Conservation (phyloP, 2,797 vertebrate genomes). For the Acrocephalus scirpaceus region DNA sequence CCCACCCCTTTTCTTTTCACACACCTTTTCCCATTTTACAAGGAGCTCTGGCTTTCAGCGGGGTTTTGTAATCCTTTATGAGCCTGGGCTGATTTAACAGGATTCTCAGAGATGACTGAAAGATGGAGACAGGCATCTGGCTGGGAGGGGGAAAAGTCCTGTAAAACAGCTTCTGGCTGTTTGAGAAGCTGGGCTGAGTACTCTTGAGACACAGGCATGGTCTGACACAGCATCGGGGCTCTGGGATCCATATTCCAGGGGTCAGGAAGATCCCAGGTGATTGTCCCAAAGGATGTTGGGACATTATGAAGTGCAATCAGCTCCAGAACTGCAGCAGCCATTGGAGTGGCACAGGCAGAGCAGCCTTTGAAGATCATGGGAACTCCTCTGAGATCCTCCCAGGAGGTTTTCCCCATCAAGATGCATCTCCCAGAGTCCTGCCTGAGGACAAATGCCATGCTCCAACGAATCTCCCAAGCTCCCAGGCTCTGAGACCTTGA, state of each 20-base stretch:
- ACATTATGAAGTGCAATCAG: not conserved
- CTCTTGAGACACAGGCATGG: not conserved
- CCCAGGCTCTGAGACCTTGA: not conserved
- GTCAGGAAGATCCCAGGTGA: not conserved
- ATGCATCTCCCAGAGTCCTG: not conserved
- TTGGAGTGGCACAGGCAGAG: not conserved
- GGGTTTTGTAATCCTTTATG: not conserved
- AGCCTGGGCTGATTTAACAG: not conserved
- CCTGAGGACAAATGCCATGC: not conserved
- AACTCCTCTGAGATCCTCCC: not conserved
- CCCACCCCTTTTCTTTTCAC: not conserved
- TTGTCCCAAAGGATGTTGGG: not conserved
- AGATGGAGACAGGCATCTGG: not conserved
- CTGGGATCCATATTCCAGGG: not conserved
- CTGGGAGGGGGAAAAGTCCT: not conserved
- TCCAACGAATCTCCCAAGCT: not conserved
- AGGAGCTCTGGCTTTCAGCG: not conserved
- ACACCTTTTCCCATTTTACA: not conserved
- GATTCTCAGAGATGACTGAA: not conserved
- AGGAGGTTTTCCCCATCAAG: not conserved
- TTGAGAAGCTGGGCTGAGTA: not conserved
- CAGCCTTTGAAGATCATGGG: not conserved
- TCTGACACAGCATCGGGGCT: not conserved
- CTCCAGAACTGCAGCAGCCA: not conserved
- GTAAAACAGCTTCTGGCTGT: not conserved